These are phyloP conservation scores for Bettongia penicillata DNA, from an alignment of 2,113 vertebrate species.

Conservation along the genomic window DNA sequence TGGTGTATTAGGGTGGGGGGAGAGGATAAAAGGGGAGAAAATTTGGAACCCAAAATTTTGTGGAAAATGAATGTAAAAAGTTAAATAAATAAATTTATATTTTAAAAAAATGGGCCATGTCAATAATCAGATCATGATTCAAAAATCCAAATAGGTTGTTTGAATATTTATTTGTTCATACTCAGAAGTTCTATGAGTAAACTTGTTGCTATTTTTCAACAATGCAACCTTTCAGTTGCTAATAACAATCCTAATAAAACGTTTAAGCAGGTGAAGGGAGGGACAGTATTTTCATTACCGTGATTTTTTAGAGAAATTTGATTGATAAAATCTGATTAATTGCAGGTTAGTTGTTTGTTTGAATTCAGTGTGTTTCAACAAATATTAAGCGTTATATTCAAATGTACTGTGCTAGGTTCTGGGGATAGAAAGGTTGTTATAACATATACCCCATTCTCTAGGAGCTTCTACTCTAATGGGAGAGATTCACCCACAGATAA, in stretches of 20 bases:
- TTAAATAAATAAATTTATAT: too few species aligned
- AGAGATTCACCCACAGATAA: not conserved
- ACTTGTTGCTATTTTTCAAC: slow-evolving; percentile 12
- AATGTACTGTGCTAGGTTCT: not conserved
- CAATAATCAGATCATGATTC: not conserved
- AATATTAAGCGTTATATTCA: not conserved
- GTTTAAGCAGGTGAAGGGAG: too few species aligned
- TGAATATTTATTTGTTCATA: slow-evolving; percentile 18
- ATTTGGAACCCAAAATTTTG: too few species aligned
- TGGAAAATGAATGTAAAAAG: too few species aligned
- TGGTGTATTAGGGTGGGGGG: too few species aligned
- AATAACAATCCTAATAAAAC: too few species aligned
- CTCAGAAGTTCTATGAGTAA: slow-evolving; percentile 35
- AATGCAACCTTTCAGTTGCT: not conserved
- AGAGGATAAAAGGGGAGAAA: too few species aligned
- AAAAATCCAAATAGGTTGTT: slow-evolving; percentile 11
- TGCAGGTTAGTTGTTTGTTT: not conserved
- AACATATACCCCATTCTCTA: not conserved
- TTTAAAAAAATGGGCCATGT: not conserved
- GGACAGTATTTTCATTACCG: too few species aligned
- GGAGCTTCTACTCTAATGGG: too few species aligned
- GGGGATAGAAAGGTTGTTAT: not conserved
- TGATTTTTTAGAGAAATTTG: not conserved
- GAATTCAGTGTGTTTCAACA: not conserved
- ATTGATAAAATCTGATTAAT: not conserved